Evolutionary conservation across 2,113 vertebrate species (phyloP), one percentile per base, ranked within the genome.

Genomic region (Otis tarda): DNA sequence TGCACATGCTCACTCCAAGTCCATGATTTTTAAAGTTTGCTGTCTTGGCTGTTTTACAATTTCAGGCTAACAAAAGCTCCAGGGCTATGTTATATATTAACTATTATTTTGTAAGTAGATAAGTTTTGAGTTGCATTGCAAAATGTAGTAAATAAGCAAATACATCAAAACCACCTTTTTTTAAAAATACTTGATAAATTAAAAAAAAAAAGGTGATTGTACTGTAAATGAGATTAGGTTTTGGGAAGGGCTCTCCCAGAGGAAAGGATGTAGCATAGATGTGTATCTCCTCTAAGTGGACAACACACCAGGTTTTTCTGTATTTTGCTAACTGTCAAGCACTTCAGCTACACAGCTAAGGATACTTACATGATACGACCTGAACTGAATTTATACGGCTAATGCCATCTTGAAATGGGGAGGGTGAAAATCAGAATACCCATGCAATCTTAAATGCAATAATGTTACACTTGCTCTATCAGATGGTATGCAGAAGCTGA

Each of bases 1-100:
- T 96, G 94, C 93, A 97, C 94, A 96, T 96, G 93, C 96, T 97
- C 94, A 59, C 47, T 95, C 69, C 86, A 45, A 83, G 53, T 69
- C 69, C 77, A 77, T 93, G 79, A n/a, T 89, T 96, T 96, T 97
- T 92, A 79, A 95, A 94, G 87, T 96, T 95, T 94, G 74, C 93
- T 94, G 49, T 82, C 89, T 96, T 94, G 91, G 94, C 91, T 79
- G n/a, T 90, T 91, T 77, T 91, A 93, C 76, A 89, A 3, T 78
- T 94, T 93, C 69, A 94, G 74, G 69, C 82, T 96, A 93, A 89
- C 92, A 96, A 95, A 96, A 95, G 91, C 61, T 87, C 61, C 31
- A 68, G 25, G 39, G 49, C 52, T 95, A 8, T 87, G 37, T 82
- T 95, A 64, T 93, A 75, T 49, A 21, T 33, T 65, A 60, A 33